A percentile compares a stretch with the other conserved stretches of the same genome.
These are phyloP conservation scores for Ataeniobius toweri DNA, from an alignment of 2,797 vertebrate genomes.

Conservation along the genomic window DNA sequence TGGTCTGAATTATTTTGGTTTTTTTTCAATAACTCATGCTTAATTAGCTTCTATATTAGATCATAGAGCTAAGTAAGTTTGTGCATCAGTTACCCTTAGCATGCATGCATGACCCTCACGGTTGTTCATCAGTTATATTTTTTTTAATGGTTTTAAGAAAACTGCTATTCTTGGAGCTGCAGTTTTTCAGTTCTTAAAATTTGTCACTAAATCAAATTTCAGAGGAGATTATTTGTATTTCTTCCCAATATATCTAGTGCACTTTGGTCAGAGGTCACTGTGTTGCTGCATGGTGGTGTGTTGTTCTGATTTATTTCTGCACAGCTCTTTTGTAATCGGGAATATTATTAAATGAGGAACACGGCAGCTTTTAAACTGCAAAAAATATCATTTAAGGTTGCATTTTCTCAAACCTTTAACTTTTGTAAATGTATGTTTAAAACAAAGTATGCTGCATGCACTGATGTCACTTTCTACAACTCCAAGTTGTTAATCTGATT, in stretches of 20 bases:
- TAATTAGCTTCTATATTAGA: background rate
- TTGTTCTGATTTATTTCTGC: background rate
- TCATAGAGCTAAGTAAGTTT: background rate
- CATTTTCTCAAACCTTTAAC: slow-evolving; percentile 8
- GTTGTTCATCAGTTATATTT: background rate
- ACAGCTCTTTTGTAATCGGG: background rate
- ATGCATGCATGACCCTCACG: background rate
- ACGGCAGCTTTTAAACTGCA: background rate
- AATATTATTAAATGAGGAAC: background rate
- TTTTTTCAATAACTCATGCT: background rate
- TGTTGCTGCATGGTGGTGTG: background rate
- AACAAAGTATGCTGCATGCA: slow-evolving; percentile 40
- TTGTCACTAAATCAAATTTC: background rate
- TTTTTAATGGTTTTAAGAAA: background rate
- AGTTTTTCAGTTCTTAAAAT: background rate
- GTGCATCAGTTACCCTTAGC: background rate
- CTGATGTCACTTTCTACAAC: slow-evolving; percentile 41
- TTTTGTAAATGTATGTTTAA: slow-evolving; percentile 12
- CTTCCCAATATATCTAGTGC: background rate
- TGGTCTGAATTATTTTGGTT: background rate
- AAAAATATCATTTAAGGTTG: background rate
- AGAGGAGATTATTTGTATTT: background rate
- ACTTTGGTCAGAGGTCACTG: background rate
- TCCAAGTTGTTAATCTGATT: slow-evolving; percentile 68
- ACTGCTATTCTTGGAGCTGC: background rate